Evolutionary conservation across 2,113 vertebrate genomes (phyloP).

Genomic region (Ptyas mucosa): DNA sequence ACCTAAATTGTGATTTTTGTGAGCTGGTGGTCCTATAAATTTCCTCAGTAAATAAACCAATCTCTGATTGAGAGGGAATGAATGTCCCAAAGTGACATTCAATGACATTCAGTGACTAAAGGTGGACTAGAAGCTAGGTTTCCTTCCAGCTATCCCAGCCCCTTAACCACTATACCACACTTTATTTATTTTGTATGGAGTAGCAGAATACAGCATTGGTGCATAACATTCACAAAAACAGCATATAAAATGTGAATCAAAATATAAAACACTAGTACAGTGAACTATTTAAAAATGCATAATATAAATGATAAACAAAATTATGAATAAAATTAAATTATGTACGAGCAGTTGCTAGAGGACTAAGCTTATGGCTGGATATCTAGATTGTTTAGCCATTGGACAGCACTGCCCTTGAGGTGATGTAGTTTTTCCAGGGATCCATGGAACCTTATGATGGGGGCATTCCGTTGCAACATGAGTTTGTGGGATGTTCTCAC

Average conservation of each 20-base stretch:
- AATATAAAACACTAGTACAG: not conserved
- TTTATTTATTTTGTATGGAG: not conserved
- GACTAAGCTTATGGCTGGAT: not conserved
- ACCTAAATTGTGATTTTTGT: not conserved
- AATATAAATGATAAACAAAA: not conserved
- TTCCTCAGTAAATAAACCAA: not conserved
- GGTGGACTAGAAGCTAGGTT: not conserved
- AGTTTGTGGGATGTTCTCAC: not conserved
- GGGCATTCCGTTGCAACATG: not conserved
- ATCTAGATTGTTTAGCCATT: not conserved
- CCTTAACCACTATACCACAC: not conserved
- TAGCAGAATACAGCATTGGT: not conserved
- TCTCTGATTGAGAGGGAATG: not conserved
- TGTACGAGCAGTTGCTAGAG: not conserved
- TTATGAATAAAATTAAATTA: not conserved
- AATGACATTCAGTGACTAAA: not conserved
- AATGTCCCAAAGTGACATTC: not conserved
- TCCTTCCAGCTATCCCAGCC: not conserved
- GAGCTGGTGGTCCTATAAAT: not conserved
- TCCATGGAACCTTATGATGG: not conserved
- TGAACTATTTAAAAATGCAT: not conserved
- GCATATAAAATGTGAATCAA: not conserved
- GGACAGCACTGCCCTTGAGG: not conserved
- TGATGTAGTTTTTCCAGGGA: not conserved
- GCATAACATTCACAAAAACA: not conserved